These are phyloP conservation scores for Tetragnatha montana DNA, from an alignment of 2,888 invertebrate species.

Conservation along the genomic window DNA sequence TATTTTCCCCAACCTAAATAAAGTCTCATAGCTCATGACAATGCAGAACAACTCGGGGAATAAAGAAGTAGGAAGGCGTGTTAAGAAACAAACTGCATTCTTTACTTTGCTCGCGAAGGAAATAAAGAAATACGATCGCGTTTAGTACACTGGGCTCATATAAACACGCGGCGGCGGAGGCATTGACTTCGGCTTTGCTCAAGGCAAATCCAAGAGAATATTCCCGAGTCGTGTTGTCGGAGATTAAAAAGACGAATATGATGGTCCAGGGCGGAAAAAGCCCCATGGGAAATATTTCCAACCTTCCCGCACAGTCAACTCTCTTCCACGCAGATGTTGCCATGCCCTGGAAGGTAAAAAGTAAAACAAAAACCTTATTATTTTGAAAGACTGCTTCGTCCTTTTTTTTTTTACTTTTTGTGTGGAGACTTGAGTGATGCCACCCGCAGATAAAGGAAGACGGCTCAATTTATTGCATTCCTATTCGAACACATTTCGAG, in stretches of 20 bases:
- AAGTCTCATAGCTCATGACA: too few relatives aligned
- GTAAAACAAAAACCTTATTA: conserved; percentile 14
- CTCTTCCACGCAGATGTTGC: conserved; percentile 5
- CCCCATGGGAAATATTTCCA: conserved; percentile 31
- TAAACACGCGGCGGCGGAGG: conserved; percentile 7
- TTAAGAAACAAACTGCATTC: background rate
- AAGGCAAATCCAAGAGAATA: background rate
- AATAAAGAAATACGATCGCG: background rate
- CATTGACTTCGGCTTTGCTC: conserved; percentile 11
- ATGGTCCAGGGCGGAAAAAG: conserved; percentile 3
- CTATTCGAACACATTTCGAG: background rate
- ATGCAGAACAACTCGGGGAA: background rate
- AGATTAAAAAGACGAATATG: conserved; percentile 20
- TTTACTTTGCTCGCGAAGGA: background rate
- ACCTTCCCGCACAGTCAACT: background rate
- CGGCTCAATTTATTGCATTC: conserved; percentile 27
- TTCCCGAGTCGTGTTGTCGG: background rate
- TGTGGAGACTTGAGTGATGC: background rate
- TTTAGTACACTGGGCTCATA: background rate
- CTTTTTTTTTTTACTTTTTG: background rate
- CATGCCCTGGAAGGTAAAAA: background rate
- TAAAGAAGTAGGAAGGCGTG: background rate
- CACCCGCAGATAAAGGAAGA: background rate
- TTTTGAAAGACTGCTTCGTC: conserved; percentile 6
- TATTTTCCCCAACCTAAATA: too few relatives aligned